phyloP scores from a whole-genome alignment of 2,113 vertebrate species.

The Thunnus thynnus region DNA sequence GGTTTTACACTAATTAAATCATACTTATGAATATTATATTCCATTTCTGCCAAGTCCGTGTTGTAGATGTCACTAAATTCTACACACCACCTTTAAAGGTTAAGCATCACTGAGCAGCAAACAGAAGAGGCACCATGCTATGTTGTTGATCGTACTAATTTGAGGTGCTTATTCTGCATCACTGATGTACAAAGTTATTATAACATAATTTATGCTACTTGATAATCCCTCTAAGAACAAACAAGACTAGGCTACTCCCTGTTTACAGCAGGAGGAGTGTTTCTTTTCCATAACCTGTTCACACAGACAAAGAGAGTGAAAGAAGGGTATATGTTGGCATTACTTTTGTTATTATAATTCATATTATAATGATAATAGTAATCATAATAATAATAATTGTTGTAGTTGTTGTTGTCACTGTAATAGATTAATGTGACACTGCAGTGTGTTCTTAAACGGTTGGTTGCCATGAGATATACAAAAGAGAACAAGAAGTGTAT shows the following conservation, averaged over 20 bases:
- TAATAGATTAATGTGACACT: constrained; percentile 37
- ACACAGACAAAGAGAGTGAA: constrained; percentile 25
- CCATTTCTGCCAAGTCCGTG: too few species aligned
- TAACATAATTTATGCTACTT: background rate
- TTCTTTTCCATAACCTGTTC: constrained; percentile 3
- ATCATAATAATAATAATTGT: constrained; percentile 14
- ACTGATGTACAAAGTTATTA: constrained; percentile 27
- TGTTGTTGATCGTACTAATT: background rate
- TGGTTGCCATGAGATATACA: background rate
- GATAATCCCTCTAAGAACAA: constrained; percentile 31
- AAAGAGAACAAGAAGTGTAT: constrained; percentile 2
- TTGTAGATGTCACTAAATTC: too few species aligned
- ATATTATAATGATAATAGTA: constrained; percentile 35
- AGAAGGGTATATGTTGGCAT: background rate
- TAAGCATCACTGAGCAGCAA: constrained; percentile 18
- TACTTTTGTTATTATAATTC: constrained; percentile 45
- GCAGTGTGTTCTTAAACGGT: constrained; percentile 29
- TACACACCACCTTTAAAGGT: background rate
- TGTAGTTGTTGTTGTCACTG: constrained; percentile 33
- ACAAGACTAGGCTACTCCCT: constrained; percentile 11
- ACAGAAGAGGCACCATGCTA: constrained; percentile 1
- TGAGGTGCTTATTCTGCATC: constrained; percentile 11
- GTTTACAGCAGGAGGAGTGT: constrained; percentile 31
- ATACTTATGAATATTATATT: too few species aligned
- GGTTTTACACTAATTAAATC: too few species aligned